Percentiles rank a stretch among this genome's conserved stretches.
Evolutionary conservation across 2,888 invertebrate species (phyloP).

Genomic region (Trichogramma evanescens): DNA sequence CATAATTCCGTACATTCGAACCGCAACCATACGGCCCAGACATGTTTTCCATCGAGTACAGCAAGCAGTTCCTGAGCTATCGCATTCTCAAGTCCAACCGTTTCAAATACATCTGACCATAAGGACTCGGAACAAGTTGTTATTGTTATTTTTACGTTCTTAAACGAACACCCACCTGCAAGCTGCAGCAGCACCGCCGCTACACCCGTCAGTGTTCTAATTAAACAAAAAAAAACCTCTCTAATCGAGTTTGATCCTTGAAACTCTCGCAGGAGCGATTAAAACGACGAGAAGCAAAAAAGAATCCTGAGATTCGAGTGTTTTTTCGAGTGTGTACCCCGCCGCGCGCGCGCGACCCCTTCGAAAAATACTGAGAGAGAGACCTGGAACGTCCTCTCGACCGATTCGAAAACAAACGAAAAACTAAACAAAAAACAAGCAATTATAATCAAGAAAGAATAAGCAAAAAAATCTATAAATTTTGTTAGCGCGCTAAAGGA

Average conservation of each 20-base stretch:
- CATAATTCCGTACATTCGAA: too few species aligned
- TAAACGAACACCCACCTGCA: constrained; percentile 22
- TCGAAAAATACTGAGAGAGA: constrained; percentile 23
- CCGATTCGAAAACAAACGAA: neutral
- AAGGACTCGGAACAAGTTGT: constrained; percentile 46
- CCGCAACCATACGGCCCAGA: constrained; percentile 34
- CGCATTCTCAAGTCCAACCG: constrained; percentile 47
- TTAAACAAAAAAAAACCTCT: constrained; percentile 12
- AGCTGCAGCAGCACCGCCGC: constrained; percentile 25
- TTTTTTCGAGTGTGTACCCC: neutral
- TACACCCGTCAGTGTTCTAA: constrained; percentile 5
- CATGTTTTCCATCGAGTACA: constrained; percentile 47
- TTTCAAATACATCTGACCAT: constrained; percentile 48
- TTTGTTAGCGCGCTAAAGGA: too few species aligned
- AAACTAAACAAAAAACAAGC: neutral
- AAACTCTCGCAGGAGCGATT: too few species aligned
- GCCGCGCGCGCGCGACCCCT: neutral
- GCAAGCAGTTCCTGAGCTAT: constrained; percentile 47
- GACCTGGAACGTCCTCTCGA: constrained; percentile 46
- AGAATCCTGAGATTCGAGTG: too few species aligned
- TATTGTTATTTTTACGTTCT: constrained; percentile 22
- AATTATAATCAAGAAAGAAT: neutral
- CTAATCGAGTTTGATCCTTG: neutral
- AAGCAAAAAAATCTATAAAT: neutral
- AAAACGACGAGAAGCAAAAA: too few species aligned